Evolutionary conservation across 2,113 vertebrate species (phyloP).

Genomic region (Hippolais icterina): DNA sequence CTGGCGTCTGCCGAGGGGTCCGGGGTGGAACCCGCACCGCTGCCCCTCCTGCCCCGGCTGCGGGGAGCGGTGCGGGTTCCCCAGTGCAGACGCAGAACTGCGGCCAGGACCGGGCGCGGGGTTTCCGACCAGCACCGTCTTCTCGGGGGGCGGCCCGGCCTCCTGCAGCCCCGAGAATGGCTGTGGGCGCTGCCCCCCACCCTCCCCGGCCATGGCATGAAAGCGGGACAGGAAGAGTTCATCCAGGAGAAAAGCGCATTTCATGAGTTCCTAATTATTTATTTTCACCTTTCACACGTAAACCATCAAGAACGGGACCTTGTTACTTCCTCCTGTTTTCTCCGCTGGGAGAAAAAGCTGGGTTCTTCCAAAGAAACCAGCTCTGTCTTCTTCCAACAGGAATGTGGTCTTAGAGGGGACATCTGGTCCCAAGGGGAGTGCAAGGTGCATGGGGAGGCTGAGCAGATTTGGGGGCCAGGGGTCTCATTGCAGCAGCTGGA

Average conservation of each 20-base stretch:
- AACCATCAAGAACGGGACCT: not conserved
- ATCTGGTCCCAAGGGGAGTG: too few species aligned
- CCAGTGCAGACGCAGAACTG: not conserved
- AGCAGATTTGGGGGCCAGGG: not conserved
- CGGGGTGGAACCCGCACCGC: not conserved
- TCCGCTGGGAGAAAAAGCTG: not conserved
- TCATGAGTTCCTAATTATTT: not conserved
- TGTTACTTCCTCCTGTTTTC: fast-evolving
- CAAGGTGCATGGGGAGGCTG: fast-evolving
- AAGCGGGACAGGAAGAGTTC: not conserved
- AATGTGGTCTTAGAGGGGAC: not conserved
- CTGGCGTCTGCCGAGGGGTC: too few species aligned
- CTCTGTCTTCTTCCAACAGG: not conserved
- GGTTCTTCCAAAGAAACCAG: fast-evolving
- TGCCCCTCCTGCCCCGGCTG: not conserved
- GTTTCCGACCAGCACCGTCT: not conserved
- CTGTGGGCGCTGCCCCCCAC: not conserved
- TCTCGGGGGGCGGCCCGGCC: not conserved
- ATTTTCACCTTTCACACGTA: not conserved
- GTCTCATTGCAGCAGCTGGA: not conserved
- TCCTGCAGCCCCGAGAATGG: not conserved
- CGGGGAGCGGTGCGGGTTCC: too few species aligned
- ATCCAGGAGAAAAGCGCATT: not conserved
- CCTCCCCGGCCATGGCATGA: fast-evolving
- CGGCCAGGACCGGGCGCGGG: not conserved